A percentile compares a stretch with the other conserved stretches of the same genome.
phyloP scores from a whole-genome alignment of 2,888 invertebrate genomes.

The Oligia latruncula region DNA sequence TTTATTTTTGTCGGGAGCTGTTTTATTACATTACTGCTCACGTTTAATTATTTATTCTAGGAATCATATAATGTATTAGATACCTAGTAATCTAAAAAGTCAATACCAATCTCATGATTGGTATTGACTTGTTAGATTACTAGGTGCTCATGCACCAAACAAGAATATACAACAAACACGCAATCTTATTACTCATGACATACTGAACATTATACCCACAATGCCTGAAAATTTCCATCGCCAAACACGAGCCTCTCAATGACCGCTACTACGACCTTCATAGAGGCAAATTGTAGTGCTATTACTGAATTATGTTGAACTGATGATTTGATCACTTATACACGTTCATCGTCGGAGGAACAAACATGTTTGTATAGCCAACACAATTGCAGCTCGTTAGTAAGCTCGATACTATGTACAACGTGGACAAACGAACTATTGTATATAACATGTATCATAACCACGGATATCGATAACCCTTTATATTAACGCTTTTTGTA shows the following conservation, averaged over 20 bases:
- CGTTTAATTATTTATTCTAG: neutral
- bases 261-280: neutral
- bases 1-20: neutral
- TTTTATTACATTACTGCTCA: neutral
- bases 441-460: neutral
- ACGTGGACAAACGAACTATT: neutral
- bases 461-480: neutral
- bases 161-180: neutral
- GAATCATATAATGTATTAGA: too few species aligned
- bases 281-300: slow-evolving; percentile 28
- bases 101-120: too few species aligned
- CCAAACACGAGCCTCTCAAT: neutral
- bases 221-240: neutral
- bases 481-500: neutral
- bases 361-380: slow-evolving; percentile 22
- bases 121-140: too few species aligned
- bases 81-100: neutral
- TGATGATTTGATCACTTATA: slow-evolving; percentile 45
- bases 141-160: neutral
- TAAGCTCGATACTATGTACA: slow-evolving; percentile 3
- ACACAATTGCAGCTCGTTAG: slow-evolving; percentile 43
- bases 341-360: slow-evolving; percentile 19
- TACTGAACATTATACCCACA: neutral
- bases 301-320: slow-evolving; percentile 35
- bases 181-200: neutral